These are phyloP conservation scores for Meiosimyza platycephala DNA, from an alignment of 2,888 invertebrate species.

Conservation along the genomic window DNA sequence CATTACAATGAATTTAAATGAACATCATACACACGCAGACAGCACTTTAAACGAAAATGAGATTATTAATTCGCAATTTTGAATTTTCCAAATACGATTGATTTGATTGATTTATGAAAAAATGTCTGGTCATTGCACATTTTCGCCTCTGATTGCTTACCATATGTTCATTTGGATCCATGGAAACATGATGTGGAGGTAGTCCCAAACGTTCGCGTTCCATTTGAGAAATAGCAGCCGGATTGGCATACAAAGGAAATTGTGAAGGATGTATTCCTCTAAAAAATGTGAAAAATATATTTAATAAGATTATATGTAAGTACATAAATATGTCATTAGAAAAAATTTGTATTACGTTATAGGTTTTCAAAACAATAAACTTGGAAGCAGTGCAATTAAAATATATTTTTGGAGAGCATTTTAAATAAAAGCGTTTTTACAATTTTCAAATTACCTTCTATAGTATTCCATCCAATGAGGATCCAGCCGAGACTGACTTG, in stretches of 20 bases:
- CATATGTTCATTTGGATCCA: conserved; percentile 90
- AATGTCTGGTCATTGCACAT: background rate
- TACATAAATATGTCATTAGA: background rate
- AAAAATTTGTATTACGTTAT: background rate
- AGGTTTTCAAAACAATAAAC: conserved; percentile 5
- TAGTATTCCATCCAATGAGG: conserved; percentile 93
- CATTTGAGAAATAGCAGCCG: conserved; percentile 84
- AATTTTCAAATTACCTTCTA: conserved; percentile 67
- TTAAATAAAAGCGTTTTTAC: background rate
- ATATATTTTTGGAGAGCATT: no score
- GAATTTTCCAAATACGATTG: conserved; percentile 67
- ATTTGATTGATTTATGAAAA: conserved; percentile 38
- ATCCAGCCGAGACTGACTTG: conserved; percentile 76
- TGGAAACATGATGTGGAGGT: conserved; percentile 71
- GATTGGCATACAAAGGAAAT: conserved; percentile 76
- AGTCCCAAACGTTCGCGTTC: conserved; percentile 90
- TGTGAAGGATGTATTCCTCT: conserved; percentile 75
- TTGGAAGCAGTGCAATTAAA: conserved; percentile 12
- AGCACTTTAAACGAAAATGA: conserved; percentile 16
- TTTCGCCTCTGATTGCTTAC: conserved; percentile 66
- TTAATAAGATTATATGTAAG: background rate
- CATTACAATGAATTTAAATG: conserved; percentile 17
- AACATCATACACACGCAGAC: conserved; percentile 14
- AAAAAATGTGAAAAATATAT: conserved; percentile 37
- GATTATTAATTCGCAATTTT: conserved; percentile 55